Percentiles rank a stretch among this genome's conserved stretches.
Conservation (phyloP, 2,113 vertebrate genomes). For the Syrrhaptes paradoxus region DNA sequence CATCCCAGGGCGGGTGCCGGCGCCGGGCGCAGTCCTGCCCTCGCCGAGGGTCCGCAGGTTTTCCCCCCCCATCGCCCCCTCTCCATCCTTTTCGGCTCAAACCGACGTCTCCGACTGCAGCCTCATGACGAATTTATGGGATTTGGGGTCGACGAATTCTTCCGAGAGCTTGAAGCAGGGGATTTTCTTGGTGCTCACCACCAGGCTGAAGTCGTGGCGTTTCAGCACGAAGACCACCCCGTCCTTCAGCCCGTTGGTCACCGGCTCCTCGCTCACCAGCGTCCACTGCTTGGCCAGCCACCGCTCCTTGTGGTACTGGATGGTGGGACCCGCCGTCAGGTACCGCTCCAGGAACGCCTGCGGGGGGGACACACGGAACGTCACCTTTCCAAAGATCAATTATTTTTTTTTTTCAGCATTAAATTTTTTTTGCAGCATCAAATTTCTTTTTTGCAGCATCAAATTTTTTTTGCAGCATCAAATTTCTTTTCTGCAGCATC, state of each 20-base stretch:
- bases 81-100: slow-evolving; percentile 56
- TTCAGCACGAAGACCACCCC: slow-evolving; percentile 90
- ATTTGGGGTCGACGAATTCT: slow-evolving; percentile 96
- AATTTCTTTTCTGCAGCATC: background rate
- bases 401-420: too few species aligned
- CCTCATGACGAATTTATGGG: slow-evolving; percentile 96
- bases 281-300: slow-evolving; percentile 95
- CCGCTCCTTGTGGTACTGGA: slow-evolving; percentile 92
- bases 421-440: background rate
- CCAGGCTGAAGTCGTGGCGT: slow-evolving; percentile 91
- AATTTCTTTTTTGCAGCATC: background rate
- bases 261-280: slow-evolving; percentile 91
- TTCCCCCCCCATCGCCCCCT: background rate
- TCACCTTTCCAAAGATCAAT: too few species aligned
- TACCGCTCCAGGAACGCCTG: slow-evolving; percentile 95
- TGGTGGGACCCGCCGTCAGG: slow-evolving; percentile 87
- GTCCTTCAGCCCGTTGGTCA: slow-evolving; percentile 89
- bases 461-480: background rate
- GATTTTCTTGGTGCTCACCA: slow-evolving; percentile 89
- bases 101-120: slow-evolving; percentile 95
- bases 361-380: too few species aligned
- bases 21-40: too few species aligned
- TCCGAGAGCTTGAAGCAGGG: slow-evolving; percentile 92
- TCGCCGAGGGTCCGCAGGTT: too few species aligned
- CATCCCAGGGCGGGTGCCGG: too few species aligned